Conservation (phyloP, 2,113 vertebrate species). For the Donacobius atricapilla region DNA sequence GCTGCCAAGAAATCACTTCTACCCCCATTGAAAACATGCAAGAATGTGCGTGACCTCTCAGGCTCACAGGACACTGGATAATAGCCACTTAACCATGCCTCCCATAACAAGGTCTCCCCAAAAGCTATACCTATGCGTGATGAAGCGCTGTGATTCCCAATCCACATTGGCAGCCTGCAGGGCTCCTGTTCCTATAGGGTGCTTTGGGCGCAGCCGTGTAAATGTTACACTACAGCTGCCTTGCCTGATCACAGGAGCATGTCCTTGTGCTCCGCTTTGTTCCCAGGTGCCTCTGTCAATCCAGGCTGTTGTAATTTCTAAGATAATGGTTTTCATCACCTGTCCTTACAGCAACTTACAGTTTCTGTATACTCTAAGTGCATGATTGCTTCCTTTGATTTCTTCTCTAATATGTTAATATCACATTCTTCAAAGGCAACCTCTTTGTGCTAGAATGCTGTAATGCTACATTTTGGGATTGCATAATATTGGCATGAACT, state of each 20-base stretch:
- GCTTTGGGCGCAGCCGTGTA: neutral
- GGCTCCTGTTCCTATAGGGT: neutral
- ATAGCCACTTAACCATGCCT: neutral
- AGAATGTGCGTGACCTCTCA: neutral
- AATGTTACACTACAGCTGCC: neutral
- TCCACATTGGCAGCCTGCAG: neutral
- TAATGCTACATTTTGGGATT: neutral
- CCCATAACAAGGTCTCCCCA: neutral
- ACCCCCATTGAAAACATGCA: neutral
- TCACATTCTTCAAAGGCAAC: slow-evolving; percentile 16
- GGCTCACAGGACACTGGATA: neutral
- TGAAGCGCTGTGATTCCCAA: neutral
- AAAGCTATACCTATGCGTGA: neutral
- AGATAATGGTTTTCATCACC: neutral
- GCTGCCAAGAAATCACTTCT: neutral
- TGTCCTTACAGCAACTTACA: neutral
- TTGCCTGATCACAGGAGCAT: neutral
- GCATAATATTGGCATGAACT: neutral
- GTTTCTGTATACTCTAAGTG: neutral
- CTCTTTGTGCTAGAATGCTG: neutral
- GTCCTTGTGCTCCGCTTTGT: neutral
- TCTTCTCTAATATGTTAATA: neutral
- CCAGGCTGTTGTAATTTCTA: neutral
- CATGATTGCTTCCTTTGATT: slow-evolving; percentile 37
- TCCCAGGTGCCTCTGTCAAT: neutral